phyloP scores from a whole-genome alignment of 1,140 invertebrate species.

The Tetramorium simillimum region DNA sequence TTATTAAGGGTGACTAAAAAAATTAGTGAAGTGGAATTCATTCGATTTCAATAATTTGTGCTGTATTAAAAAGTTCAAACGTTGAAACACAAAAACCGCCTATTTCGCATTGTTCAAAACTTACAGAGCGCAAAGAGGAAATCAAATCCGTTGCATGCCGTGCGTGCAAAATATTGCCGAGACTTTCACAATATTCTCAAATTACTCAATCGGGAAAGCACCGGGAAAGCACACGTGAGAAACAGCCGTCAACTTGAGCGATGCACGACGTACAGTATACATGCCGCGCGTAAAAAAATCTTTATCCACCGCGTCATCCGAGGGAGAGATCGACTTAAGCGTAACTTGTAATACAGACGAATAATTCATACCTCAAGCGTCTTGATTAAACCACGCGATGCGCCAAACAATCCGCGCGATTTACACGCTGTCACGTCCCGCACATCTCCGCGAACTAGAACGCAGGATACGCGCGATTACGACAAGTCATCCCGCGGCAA shows the following conservation, averaged over 20 bases:
- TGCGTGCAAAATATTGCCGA: neutral
- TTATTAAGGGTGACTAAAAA: neutral
- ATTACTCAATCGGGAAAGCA: neutral
- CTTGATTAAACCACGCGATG: constrained; percentile 54
- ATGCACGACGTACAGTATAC: neutral
- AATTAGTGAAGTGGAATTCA: neutral
- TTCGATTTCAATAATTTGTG: neutral
- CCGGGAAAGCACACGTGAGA: constrained; percentile 8
- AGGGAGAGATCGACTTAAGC: neutral
- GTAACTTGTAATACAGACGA: neutral
- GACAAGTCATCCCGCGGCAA: constrained; percentile 31
- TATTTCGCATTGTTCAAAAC: neutral
- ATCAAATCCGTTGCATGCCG: neutral
- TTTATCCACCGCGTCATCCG: neutral
- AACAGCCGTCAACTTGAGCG: neutral
- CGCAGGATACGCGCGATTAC: neutral
- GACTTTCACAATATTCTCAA: neutral
- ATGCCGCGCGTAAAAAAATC: neutral
- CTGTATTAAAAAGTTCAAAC: neutral
- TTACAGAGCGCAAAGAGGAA: neutral
- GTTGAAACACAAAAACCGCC: neutral
- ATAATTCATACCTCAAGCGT: constrained; percentile 54
- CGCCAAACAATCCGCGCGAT: constrained; percentile 46
- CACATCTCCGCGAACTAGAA: constrained; percentile 39
- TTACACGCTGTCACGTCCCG: constrained; percentile 46